phyloP scores from a whole-genome alignment of 2,888 invertebrate species.

The Acrocyrtus sp. region DNA sequence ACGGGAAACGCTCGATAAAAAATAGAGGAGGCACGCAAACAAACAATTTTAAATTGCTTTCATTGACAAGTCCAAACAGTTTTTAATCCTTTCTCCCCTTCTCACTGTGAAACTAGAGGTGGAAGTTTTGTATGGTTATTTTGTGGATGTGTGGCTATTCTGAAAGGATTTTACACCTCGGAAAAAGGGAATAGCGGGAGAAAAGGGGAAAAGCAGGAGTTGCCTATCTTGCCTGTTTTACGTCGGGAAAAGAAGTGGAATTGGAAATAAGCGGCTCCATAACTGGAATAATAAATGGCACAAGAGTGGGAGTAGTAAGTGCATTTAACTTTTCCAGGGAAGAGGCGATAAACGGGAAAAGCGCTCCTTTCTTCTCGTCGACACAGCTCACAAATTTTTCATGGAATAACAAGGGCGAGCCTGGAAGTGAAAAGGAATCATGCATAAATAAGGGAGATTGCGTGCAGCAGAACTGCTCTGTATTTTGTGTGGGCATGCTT shows the following conservation, averaged over 20 bases:
- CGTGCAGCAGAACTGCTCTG: neutral
- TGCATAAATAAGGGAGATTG: conserved; percentile 32
- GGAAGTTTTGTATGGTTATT: no score
- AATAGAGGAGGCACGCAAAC: conserved; percentile 20
- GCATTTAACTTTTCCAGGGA: conserved; percentile 28
- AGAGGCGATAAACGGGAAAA: neutral
- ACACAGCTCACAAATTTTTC: neutral
- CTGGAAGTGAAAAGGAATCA: conserved; percentile 20
- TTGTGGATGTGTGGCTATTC: no score
- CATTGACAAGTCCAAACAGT: neutral
- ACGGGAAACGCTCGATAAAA: neutral
- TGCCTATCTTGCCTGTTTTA: neutral
- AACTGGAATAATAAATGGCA: neutral
- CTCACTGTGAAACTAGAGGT: no score
- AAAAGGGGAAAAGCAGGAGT: neutral
- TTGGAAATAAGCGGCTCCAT: neutral
- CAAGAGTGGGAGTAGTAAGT: neutral
- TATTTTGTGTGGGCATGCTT: neutral
- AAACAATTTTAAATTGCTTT: conserved; percentile 35
- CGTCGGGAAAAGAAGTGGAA: neutral
- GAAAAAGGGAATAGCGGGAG: neutral
- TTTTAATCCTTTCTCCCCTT: no score
- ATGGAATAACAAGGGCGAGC: neutral
- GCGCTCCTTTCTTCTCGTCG: neutral
- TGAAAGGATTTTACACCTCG: neutral